phyloP scores from a whole-genome alignment of 2,797 vertebrate species.

The Tolypeutes matacus region DNA sequence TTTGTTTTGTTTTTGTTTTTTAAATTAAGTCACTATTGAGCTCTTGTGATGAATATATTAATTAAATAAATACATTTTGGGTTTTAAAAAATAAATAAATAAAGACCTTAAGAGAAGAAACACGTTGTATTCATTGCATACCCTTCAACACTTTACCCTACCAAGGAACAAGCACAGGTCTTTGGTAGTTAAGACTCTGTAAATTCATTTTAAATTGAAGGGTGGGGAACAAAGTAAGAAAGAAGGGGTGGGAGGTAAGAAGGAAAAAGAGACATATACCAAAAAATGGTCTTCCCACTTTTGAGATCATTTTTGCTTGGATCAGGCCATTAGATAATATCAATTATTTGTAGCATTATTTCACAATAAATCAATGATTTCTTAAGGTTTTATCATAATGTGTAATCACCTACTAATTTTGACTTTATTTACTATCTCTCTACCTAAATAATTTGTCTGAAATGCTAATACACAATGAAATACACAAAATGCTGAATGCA shows the following conservation, averaged over 20 bases:
- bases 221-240: background rate
- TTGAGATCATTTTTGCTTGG: background rate
- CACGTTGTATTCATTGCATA: background rate
- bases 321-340: background rate
- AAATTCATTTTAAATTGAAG: background rate
- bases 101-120: background rate
- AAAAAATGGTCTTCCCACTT: constrained; percentile 31
- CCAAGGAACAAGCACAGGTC: background rate
- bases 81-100: too few species aligned
- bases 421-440: constrained; percentile 16
- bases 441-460: constrained; percentile 24
- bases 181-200: constrained; percentile 26
- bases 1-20: too few species aligned
- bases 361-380: constrained; percentile 42
- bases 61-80: too few species aligned
- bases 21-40: too few species aligned
- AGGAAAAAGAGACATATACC: background rate
- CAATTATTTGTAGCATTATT: constrained; percentile 36
- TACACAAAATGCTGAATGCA: background rate
- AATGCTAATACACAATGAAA: constrained; percentile 39
- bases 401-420: constrained; percentile 19
- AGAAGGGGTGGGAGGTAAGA: background rate
- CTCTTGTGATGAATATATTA: too few species aligned
- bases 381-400: constrained; percentile 22
- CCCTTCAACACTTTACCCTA: background rate